Evolutionary conservation across 30 jellyfish, hydroid and myxozoan genomes (phyloP).

Genomic region (Pseudorhiza aurosa): DNA sequence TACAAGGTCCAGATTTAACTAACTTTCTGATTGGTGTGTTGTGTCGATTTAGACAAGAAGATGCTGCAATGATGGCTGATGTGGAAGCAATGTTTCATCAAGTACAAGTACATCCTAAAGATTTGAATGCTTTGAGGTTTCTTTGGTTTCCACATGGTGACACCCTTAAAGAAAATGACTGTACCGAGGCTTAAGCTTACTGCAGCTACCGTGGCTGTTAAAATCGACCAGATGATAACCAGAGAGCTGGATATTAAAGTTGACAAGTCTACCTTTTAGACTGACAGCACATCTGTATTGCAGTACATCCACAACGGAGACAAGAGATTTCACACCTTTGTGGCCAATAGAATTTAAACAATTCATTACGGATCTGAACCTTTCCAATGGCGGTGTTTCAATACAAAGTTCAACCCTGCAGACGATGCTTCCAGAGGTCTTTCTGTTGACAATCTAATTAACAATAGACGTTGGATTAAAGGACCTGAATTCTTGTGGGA

Average conservation of each 20-base stretch:
- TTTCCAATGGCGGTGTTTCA: slow-evolving; percentile 47
- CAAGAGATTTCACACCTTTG: slow-evolving; percentile 65
- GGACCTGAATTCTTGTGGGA: slow-evolving; percentile 54
- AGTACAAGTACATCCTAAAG: slow-evolving; percentile 53
- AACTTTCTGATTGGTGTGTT: slow-evolving; percentile 61
- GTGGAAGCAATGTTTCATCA: slow-evolving; percentile 68
- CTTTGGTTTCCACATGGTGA: slow-evolving; percentile 70
- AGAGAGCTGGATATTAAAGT: slow-evolving; percentile 49
- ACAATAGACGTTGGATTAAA: slow-evolving; percentile 23
- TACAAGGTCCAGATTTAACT: slow-evolving; percentile 65
- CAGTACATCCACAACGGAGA: slow-evolving; percentile 56
- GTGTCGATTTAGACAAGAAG: slow-evolving; percentile 36
- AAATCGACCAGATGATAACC: slow-evolving; percentile 33
- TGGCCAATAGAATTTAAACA: slow-evolving; percentile 37
- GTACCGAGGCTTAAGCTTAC: slow-evolving; percentile 70
- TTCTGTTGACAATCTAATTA: slow-evolving; percentile 1
- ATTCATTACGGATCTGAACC: slow-evolving; percentile 30
- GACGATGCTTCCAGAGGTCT: slow-evolving; percentile 73
- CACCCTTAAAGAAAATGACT: slow-evolving; percentile 63
- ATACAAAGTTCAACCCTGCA: slow-evolving; percentile 41
- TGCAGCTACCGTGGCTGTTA: slow-evolving; percentile 70
- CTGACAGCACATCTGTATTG: slow-evolving; percentile 59
- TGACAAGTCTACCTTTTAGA: slow-evolving; percentile 40
- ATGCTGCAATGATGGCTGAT: slow-evolving; percentile 64
- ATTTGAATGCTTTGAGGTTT: slow-evolving; percentile 42